Evolutionary conservation across 2,888 invertebrate genomes (phyloP).

Genomic region (Dermolepida albohirtum): DNA sequence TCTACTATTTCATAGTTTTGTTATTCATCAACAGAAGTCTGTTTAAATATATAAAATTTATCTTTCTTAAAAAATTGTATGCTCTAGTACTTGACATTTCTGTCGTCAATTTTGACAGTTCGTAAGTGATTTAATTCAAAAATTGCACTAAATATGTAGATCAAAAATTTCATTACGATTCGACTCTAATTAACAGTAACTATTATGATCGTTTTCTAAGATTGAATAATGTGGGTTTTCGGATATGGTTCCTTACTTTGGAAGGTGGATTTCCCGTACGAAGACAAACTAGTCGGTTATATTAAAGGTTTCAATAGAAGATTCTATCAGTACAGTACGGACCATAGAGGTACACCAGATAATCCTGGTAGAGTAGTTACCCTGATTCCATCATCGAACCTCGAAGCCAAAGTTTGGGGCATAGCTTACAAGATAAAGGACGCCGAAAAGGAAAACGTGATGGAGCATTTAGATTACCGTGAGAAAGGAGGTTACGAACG

Average conservation of each 20-base stretch:
- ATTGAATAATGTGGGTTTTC: conserved; percentile 85
- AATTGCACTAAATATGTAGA: no score
- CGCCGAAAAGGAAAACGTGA: conserved; percentile 76
- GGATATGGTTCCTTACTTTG: conserved; percentile 97
- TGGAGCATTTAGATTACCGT: conserved; percentile 86
- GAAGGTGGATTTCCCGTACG: conserved; percentile 94
- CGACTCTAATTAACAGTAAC: no score
- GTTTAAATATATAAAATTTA: no score
- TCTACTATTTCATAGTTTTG: no score
- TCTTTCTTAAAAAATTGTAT: no score
- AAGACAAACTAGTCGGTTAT: conserved; percentile 80
- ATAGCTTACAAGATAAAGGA: conserved; percentile 89
- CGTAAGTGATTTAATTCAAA: no score
- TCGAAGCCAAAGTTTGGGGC: conserved; percentile 83
- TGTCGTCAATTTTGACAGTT: no score
- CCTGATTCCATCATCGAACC: conserved; percentile 73
- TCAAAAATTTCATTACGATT: no score
- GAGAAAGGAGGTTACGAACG: conserved; percentile 94
- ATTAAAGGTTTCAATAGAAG: conserved; percentile 86
- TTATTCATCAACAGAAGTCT: no score
- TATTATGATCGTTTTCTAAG: no score
- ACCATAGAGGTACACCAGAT: conserved; percentile 90
- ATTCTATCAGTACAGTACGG: conserved; percentile 95
- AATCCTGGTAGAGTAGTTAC: conserved; percentile 94
- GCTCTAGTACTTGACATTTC: no score